Evolutionary conservation across 2,888 invertebrate genomes (phyloP), one percentile per base, ranked within the genome.

Genomic region (Ditylenchus weischeri): DNA sequence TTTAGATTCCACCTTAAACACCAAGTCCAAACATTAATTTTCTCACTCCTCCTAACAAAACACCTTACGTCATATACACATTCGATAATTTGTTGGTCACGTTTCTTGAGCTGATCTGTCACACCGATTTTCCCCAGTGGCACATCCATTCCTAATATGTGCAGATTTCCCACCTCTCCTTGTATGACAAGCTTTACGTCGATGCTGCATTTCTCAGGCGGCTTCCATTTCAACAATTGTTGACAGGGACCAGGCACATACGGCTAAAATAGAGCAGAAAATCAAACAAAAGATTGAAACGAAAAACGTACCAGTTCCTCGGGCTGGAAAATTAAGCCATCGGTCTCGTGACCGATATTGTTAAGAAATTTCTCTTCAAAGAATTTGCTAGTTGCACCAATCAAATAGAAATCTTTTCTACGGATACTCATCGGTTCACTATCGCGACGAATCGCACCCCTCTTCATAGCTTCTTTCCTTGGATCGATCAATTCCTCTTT

Each of bases 261-360:
- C 0, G 90, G 89, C 89, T 91, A 84, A 67, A 72, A 65, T 23
- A 23, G 19, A 13, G 13, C 3, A 29, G 1, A 5, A 15, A 15
- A 7, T 18, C 1, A 21, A 11, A 29, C 11, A 15, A 10, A 11
- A 54, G 10, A 10, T 18, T 21, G 10, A 6, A 1, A 10, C 21
- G 10, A 5, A 54, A 51, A 58, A 13, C 80, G 83, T 84, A 91
- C 90, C 84, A 90, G 91, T 71, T 88, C 87, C 0, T 90, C 87
- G 0, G 98, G 98, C 83, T 99, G 98, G 84, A 96, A 99, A 80
- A 99, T 93, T 18, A 98, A 87, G 21, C 98, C 98, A 83, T 99
- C 98, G 0, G 95, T 94, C 84, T 96, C 94, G 83, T 99, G 98
- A 0, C 89, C 87, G 21, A 98, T 86, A 48, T 89, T 88, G 75